Evolutionary conservation across 2,888 invertebrate species (phyloP).

Genomic region (Eledona agricola): DNA sequence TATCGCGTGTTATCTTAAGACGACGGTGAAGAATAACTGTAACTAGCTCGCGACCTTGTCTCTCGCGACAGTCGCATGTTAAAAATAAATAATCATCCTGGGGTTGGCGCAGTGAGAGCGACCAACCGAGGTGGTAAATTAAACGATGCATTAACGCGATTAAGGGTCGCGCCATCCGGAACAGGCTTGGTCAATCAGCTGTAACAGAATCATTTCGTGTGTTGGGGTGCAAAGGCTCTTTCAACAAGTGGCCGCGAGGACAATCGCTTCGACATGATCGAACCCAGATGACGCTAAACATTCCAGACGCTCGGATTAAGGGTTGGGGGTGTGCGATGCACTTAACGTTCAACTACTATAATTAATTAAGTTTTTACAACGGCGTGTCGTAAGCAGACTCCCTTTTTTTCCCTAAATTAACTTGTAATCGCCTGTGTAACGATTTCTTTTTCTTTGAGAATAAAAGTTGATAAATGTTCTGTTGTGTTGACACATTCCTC

Average conservation of each 20-base stretch:
- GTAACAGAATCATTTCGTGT: slow-evolving; percentile 29
- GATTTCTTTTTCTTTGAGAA: neutral
- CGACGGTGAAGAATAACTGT: slow-evolving; percentile 11
- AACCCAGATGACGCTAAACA: slow-evolving; percentile 30
- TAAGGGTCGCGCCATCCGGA: slow-evolving; percentile 27
- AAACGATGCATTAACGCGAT: slow-evolving; percentile 32
- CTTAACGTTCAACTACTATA: too few species aligned
- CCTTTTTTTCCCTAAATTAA: slow-evolving; percentile 3
- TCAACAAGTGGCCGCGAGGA: slow-evolving; percentile 36
- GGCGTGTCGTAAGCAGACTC: neutral
- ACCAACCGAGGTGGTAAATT: slow-evolving; percentile 18
- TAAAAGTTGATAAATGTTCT: too few species aligned
- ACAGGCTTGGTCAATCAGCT: slow-evolving; percentile 29
- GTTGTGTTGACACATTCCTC: too few species aligned
- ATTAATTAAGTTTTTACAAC: slow-evolving; percentile 3
- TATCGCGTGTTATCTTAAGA: slow-evolving; percentile 22
- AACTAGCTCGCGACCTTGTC: too few species aligned
- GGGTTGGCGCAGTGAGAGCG: slow-evolving; percentile 11
- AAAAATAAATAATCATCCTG: slow-evolving; percentile 18
- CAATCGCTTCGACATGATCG: slow-evolving; percentile 27
- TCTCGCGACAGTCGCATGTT: too few species aligned
- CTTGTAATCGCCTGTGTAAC: slow-evolving; percentile 4
- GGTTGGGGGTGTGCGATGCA: too few species aligned
- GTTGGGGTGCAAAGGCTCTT: slow-evolving; percentile 15
- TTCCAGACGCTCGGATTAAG: too few species aligned